A percentile compares a stretch with the other conserved stretches of the same genome.
These are phyloP conservation scores for Leptopilina boulardi DNA, from an alignment of 1,140 invertebrate genomes.

Conservation along the genomic window DNA sequence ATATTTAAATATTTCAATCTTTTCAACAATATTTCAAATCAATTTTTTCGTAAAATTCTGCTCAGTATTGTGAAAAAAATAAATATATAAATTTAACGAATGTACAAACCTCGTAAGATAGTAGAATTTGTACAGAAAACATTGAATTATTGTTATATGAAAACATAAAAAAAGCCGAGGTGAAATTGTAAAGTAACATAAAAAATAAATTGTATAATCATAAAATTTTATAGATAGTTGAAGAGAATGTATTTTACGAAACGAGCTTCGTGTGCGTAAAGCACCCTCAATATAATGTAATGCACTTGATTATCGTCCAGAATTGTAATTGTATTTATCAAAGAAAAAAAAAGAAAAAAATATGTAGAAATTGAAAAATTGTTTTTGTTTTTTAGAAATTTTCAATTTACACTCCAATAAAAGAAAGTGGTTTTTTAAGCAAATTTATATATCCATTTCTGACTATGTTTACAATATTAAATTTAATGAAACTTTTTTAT, in stretches of 20 bases:
- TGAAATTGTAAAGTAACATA: constrained; percentile 50
- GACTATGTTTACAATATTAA: neutral
- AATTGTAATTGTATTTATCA: constrained; percentile 41
- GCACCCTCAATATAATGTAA: constrained; percentile 68
- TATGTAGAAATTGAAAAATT: neutral
- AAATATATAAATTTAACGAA: constrained; percentile 46
- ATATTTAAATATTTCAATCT: no score
- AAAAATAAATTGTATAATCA: constrained; percentile 55
- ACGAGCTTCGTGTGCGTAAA: constrained; percentile 66
- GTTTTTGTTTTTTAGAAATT: neutral
- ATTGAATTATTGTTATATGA: constrained; percentile 57
- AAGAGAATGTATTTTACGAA: constrained; percentile 68
- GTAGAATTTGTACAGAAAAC: constrained; percentile 71
- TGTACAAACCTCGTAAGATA: constrained; percentile 66
- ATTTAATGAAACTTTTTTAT: neutral
- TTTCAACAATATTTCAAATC: no score
- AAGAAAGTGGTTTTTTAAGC: neutral
- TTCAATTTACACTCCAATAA: neutral
- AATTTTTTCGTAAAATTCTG: constrained; percentile 34
- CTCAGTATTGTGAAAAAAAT: constrained; percentile 40
- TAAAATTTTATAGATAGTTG: constrained; percentile 54
- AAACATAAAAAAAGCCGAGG: constrained; percentile 44
- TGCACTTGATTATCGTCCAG: constrained; percentile 50
- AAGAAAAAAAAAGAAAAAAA: neutral
- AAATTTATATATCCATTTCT: neutral